These are phyloP conservation scores for Drosophila quinaria DNA, from an alignment of 2,888 invertebrate species.

Conservation along the genomic window DNA sequence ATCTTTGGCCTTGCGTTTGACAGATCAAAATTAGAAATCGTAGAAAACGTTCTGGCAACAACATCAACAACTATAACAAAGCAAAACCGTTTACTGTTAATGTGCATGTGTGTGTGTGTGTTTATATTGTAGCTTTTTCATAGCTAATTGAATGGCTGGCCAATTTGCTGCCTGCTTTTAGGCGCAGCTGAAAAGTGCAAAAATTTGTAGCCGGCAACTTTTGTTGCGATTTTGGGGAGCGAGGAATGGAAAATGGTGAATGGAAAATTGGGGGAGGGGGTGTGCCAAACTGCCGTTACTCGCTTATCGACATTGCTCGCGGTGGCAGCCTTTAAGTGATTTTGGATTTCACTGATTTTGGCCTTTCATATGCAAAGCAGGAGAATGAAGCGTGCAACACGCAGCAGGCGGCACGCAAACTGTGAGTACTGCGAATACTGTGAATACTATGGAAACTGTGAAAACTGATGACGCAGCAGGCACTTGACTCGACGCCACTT, in stretches of 20 bases:
- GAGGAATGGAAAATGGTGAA: background rate
- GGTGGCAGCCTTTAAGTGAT: slow-evolving; percentile 62
- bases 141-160: slow-evolving; percentile 77
- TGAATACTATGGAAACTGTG: slow-evolving; percentile 27
- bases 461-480: slow-evolving; percentile 61
- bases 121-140: slow-evolving; percentile 41
- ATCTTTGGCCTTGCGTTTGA: slow-evolving; percentile 82
- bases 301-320: slow-evolving; percentile 67
- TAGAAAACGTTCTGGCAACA: slow-evolving; percentile 23
- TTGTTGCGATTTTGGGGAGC: slow-evolving; percentile 49
- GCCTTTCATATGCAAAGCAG: slow-evolving; percentile 81
- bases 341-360: slow-evolving; percentile 66
- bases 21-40: slow-evolving; percentile 83
- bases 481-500: slow-evolving; percentile 49
- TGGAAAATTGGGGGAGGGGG: background rate
- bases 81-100: slow-evolving; percentile 12
- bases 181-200: slow-evolving; percentile 63
- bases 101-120: background rate
- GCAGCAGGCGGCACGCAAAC: background rate
- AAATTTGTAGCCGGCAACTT: slow-evolving; percentile 59
- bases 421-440: slow-evolving; percentile 24
- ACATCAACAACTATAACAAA: slow-evolving; percentile 28
- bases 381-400: slow-evolving; percentile 18
- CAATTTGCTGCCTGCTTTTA: slow-evolving; percentile 62
- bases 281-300: slow-evolving; percentile 22